These are phyloP conservation scores for Babylonia areolata DNA, from an alignment of 1,140 invertebrate genomes.

Conservation along the genomic window DNA sequence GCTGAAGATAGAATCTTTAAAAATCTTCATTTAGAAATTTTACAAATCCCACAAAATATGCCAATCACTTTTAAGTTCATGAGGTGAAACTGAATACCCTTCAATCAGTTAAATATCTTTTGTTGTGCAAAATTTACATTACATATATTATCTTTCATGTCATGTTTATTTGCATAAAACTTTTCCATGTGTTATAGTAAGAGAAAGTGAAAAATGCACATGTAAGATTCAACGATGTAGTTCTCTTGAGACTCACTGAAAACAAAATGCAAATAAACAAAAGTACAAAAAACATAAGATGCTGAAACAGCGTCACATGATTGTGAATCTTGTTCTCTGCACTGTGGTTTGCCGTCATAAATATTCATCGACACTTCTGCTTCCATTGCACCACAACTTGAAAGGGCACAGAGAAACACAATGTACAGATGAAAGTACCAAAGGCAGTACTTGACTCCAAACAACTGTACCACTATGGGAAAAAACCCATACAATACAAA, in stretches of 20 bases:
- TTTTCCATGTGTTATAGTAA: background rate
- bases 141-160: too few species aligned
- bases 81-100: too few species aligned
- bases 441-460: background rate
- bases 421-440: background rate
- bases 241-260: background rate
- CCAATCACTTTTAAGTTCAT: too few species aligned
- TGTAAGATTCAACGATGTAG: background rate
- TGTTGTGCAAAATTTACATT: too few species aligned
- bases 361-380: background rate
- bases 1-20: too few species aligned
- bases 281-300: background rate
- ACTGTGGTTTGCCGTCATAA: background rate
- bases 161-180: too few species aligned
- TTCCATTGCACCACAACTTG: background rate
- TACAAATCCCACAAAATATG: too few species aligned
- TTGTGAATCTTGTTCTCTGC: background rate
- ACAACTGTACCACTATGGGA: background rate
- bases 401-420: background rate
- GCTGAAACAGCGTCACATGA: background rate
- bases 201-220: background rate
- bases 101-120: too few species aligned
- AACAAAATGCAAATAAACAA: background rate
- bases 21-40: too few species aligned
- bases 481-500: background rate